phyloP scores from a whole-genome alignment of 2,797 vertebrate species.

The Setipinna tenuifilis region DNA sequence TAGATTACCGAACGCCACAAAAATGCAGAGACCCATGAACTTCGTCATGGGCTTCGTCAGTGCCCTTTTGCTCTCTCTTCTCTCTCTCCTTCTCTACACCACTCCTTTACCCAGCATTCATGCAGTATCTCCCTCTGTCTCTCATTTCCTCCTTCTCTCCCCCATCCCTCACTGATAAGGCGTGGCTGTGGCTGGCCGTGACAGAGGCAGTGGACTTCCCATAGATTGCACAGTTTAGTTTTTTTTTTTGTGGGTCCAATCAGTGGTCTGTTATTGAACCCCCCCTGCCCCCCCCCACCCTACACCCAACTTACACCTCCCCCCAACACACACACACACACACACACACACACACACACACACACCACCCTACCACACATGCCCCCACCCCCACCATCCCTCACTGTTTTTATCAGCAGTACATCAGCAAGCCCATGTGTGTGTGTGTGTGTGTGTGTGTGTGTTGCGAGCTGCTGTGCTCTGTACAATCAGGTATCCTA shows the following conservation, averaged over 20 bases:
- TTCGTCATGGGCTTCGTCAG: background rate
- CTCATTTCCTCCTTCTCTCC: background rate
- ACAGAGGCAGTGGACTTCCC: background rate
- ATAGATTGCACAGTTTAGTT: background rate
- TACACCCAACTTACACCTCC: no score
- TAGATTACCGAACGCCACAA: background rate
- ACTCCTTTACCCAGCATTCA: background rate
- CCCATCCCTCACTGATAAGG: background rate
- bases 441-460: no score
- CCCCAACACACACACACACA: no score
- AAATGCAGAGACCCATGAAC: background rate
- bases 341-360: no score
- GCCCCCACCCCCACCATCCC: no score
- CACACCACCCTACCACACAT: no score
- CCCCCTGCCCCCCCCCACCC: no score
- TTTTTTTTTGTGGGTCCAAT: background rate
- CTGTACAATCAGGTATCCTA: background rate
- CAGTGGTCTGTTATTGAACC: constrained; percentile 10
- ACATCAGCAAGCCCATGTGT: background rate
- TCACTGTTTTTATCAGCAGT: background rate
- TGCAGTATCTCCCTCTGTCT: background rate
- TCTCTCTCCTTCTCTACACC: background rate
- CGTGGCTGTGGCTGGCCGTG: background rate
- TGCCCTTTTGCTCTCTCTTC: background rate
- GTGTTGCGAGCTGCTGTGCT: background rate